Evolutionary conservation across 2,797 vertebrate genomes (phyloP), one percentile per base, ranked within the genome.

Genomic region (Alca torda): DNA sequence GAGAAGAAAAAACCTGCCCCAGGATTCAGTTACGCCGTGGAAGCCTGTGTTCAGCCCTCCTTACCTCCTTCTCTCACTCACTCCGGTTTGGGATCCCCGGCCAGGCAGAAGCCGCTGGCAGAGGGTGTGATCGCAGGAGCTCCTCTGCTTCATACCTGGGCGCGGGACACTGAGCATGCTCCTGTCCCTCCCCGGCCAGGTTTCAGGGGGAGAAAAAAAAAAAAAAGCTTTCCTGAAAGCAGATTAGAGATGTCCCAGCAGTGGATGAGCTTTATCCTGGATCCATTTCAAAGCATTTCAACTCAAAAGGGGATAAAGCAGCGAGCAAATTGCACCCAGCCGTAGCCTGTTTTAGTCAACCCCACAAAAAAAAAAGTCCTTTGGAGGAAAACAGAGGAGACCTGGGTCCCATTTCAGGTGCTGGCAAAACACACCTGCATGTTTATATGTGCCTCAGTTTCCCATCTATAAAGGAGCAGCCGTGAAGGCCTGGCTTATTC

Each of bases 11-110:
- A 68, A 33, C 17, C 26, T 91, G 48, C 45, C 73, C 70, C 51
- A 16, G 63, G 87, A 57, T 5, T 39, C 26, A 35, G 87, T 37
- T 45, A 41, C 1, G 11, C 20, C 4, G 1, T 10, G 20, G 28
- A 19, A 68, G 17, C 56, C n/a, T 0, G 1, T 13, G 73, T 59
- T 89, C 26, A 30, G 63, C 61, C 13, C 68, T 61, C 94, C 97
- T 98, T 98, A 98, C 98, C 11, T 48, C 60, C 64, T 65, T 17
- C 76, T 93, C 91, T 54, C 46, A 3, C 76, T 88, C 91, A 4
- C 74, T 93, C 74, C 25, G 33, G 10, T 91, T 90, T 87, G 90
- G 95, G 92, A 91, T 90, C 45, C 61, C 73, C 72, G 26, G 43
- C 35, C 81, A 19, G 61, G 74, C 28, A 31, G 24, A 53, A 76